Conservation (phyloP, 2,113 vertebrate species). For the Gallinago undulata region DNA sequence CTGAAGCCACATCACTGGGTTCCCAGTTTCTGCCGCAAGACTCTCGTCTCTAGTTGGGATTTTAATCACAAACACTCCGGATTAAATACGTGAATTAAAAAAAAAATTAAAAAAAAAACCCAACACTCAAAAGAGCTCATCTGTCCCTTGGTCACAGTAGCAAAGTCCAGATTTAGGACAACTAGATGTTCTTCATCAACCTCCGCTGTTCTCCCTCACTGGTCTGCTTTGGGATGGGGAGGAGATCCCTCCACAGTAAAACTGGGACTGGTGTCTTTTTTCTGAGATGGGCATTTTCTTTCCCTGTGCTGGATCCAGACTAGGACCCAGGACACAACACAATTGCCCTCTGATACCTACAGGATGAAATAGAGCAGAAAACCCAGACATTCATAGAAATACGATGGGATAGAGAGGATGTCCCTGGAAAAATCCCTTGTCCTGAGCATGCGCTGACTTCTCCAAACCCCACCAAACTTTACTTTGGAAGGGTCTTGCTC, state of each 20-base stretch:
- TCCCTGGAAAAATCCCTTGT: neutral
- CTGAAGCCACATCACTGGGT: slow-evolving; percentile 23
- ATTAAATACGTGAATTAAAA: neutral
- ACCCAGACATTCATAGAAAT: neutral
- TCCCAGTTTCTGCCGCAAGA: slow-evolving; percentile 7
- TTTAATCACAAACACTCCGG: neutral
- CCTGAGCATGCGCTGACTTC: neutral
- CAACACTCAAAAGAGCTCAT: neutral
- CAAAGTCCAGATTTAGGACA: neutral
- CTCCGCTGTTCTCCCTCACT: neutral
- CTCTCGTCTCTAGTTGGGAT: neutral
- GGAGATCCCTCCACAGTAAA: neutral
- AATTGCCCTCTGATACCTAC: neutral
- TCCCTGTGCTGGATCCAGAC: neutral
- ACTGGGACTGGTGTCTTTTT: neutral
- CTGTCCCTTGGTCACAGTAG: neutral
- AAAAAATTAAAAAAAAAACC: neutral
- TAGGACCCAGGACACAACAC: neutral
- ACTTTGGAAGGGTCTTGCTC: neutral
- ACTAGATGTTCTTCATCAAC: neutral
- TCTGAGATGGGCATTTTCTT: neutral
- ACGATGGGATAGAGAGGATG: neutral
- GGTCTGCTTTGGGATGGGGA: neutral
- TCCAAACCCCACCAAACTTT: neutral
- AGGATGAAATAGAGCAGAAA: neutral